phyloP scores from a whole-genome alignment of 2,797 vertebrate genomes.

The Amniataba percoides region DNA sequence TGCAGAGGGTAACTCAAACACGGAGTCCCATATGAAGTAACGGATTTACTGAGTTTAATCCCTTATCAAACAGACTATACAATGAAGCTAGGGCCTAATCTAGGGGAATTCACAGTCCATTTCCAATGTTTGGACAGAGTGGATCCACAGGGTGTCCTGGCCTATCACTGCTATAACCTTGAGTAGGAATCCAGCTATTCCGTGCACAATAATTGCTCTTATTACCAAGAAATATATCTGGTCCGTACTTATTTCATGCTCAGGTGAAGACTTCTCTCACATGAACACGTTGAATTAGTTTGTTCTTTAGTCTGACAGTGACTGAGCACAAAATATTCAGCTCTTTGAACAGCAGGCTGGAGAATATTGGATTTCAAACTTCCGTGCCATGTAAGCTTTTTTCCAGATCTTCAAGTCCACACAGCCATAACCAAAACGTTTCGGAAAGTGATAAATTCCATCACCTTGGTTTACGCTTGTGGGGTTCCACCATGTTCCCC shows the following conservation, averaged over 20 bases:
- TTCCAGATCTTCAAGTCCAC: constrained; percentile 43
- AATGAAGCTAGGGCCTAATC: constrained; percentile 78
- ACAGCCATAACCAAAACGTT: constrained; percentile 36
- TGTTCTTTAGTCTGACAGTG: constrained; percentile 53
- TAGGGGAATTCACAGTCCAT: constrained; percentile 76
- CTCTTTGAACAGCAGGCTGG: constrained; percentile 38
- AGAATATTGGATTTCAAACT: constrained; percentile 55
- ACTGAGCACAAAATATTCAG: constrained; percentile 47
- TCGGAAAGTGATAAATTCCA: constrained; percentile 28
- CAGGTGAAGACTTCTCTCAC: constrained; percentile 52
- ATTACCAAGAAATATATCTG: constrained; percentile 68
- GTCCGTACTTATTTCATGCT: constrained; percentile 64
- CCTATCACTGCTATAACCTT: constrained; percentile 76
- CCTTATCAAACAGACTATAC: constrained; percentile 85
- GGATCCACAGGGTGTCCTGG: constrained; percentile 75
- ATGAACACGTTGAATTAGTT: constrained; percentile 55
- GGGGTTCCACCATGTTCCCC: neutral
- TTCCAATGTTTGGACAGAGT: constrained; percentile 77
- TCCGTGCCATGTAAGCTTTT: constrained; percentile 46
- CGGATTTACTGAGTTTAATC: constrained; percentile 84
- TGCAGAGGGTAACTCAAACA: constrained; percentile 78
- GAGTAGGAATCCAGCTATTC: constrained; percentile 63
- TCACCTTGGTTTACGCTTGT: constrained; percentile 21
- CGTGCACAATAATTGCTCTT: constrained; percentile 60
- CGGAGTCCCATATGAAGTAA: constrained; percentile 80